Base-by-base conservation (phyloP, 2,888 invertebrate genomes). In the Cinara cedri region DNA sequence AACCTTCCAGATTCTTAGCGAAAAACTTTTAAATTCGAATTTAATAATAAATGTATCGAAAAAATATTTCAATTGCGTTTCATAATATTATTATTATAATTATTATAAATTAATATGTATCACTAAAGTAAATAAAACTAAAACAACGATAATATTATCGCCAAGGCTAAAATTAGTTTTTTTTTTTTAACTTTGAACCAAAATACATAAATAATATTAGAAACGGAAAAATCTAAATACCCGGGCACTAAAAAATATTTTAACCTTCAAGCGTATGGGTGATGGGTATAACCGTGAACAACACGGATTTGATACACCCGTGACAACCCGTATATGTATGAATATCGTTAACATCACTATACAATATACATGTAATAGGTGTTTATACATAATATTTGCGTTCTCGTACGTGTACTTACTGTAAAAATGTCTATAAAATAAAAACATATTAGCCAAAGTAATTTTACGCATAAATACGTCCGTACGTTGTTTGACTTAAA, bases 261-360 rank as follows among this genome's bases (percentile, higher is more conserved):
- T 3, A 21, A 55, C 57, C 57, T 71, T 46, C 44, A 8, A 57
- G 24, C 11, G 11, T n/a, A 44, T 57, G 24, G 44, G n/a, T 55
- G 55, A 42, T 16, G 24, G 6, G 14, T 14, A 71, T 44, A 24
- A 11, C 24, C 21, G 44, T 44, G 9, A 44, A 71, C 13, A 46
- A 72, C n/a, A 1, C 8, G 46, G 24, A 62, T 72, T 72, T 34
- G 34, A 62, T 60, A 72, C 14, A 49, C n/a, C n/a, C 42, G 10
- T 10, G 16, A 16, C 10, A 19, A 14, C 4, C n/a, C 2, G n/a
- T n/a, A 3, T 26, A 3, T 26, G 6, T 16, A 60, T 60, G 16
- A 60, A 51, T 16, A 66, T 66, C 49, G 6, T 66, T 66, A 24
- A 16, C n/a, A 24, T 16, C 24, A 14, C 24, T 11, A n/a, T n/a